Percentiles rank a stretch among this genome's conserved stretches.
phyloP scores from a whole-genome alignment of 2,797 vertebrate genomes.

The Thaleichthys pacificus region DNA sequence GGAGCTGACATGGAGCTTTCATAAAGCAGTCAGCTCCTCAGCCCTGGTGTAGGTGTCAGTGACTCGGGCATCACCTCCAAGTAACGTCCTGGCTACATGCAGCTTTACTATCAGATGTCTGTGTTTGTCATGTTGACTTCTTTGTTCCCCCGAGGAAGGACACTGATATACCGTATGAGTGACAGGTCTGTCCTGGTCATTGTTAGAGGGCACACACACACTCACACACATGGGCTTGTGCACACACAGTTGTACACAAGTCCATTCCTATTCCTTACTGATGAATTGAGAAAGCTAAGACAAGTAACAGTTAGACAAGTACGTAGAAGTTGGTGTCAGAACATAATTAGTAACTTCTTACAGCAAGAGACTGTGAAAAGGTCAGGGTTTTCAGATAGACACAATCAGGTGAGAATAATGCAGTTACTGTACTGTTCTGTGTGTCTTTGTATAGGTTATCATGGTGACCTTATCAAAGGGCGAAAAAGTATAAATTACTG shows the following conservation, averaged over 20 bases:
- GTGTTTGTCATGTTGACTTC: conserved; percentile 69
- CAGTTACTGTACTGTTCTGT: conserved; percentile 43
- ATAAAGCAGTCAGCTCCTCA: conserved; percentile 60
- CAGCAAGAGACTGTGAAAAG: conserved; percentile 58
- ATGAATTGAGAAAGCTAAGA: not conserved
- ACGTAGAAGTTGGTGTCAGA: conserved; percentile 40
- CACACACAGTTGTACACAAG: not conserved
- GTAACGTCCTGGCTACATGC: conserved; percentile 62
- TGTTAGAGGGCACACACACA: conserved; percentile 21
- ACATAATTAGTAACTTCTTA: conserved; percentile 51
- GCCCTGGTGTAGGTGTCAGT: conserved; percentile 65
- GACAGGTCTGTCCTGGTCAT: conserved; percentile 59
- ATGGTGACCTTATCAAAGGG: conserved; percentile 67
- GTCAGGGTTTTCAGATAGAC: conserved; percentile 60
- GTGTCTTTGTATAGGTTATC: conserved; percentile 51
- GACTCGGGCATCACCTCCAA: conserved; percentile 62
- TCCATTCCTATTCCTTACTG: not conserved
- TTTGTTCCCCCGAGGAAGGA: conserved; percentile 60
- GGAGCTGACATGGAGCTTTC: conserved; percentile 69
- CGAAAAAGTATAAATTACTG: conserved; percentile 46
- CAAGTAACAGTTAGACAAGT: conserved; percentile 17
- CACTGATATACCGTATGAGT: conserved; percentile 74
- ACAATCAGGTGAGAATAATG: conserved; percentile 58
- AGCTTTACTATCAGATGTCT: conserved; percentile 64
- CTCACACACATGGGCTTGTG: not conserved